Evolutionary conservation across 2,888 invertebrate genomes (phyloP).

Genomic region (Lagria hirta): DNA sequence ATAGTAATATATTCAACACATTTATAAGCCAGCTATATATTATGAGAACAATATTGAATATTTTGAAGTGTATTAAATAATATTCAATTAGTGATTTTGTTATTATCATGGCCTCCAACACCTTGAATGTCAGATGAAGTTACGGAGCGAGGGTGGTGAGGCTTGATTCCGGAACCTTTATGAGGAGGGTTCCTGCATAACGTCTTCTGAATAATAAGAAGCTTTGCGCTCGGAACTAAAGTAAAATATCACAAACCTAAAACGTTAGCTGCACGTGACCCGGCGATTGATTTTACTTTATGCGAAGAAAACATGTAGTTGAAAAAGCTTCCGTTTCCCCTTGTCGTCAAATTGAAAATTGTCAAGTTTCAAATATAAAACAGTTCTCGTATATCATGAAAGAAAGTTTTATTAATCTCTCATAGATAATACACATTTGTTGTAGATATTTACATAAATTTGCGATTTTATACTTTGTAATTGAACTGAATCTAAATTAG

Average conservation of each 20-base stretch:
- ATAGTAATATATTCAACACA: too few relatives aligned
- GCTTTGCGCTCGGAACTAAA: conserved; percentile 40
- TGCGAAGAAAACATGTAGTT: conserved; percentile 48
- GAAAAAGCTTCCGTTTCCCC: conserved; percentile 34
- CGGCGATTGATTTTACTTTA: conserved; percentile 56
- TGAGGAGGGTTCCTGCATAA: conserved; percentile 30
- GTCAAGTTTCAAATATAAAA: conserved; percentile 33
- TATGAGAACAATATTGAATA: too few relatives aligned
- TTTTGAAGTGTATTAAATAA: too few relatives aligned
- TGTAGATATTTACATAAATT: too few relatives aligned
- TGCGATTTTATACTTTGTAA: too few relatives aligned
- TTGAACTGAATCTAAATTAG: too few relatives aligned
- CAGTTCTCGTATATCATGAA: too few relatives aligned
- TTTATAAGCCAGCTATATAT: too few relatives aligned
- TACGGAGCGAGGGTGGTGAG: conserved; percentile 20
- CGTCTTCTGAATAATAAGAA: conserved; percentile 53
- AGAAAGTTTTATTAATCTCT: too few relatives aligned
- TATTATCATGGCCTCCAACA: too few relatives aligned
- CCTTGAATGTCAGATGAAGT: conserved; percentile 27
- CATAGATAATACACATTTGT: too few relatives aligned
- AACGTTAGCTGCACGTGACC: conserved; percentile 56
- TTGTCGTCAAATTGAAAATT: conserved; percentile 48
- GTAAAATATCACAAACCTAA: conserved; percentile 57
- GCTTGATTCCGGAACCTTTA: conserved; percentile 21
- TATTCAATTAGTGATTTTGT: too few relatives aligned